A percentile compares a stretch with the other conserved stretches of the same genome.
phyloP scores from a whole-genome alignment of 2,888 invertebrate genomes.

The Glomeris marginata region DNA sequence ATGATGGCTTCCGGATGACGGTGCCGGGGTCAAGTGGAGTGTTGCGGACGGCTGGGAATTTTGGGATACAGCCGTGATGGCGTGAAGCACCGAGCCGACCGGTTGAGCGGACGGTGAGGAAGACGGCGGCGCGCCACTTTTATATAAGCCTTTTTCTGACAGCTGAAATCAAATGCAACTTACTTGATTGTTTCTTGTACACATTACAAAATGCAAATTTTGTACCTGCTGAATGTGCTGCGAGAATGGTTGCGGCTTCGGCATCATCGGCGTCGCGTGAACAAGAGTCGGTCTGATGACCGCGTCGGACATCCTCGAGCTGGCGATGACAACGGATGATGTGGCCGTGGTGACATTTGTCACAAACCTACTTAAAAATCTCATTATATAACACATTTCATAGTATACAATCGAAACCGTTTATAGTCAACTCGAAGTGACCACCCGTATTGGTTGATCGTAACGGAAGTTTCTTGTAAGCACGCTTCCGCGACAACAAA shows the following conservation, averaged over 20 bases:
- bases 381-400: no score
- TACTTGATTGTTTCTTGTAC: no score
- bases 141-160: constrained; percentile 10
- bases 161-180: constrained; percentile 3
- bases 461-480: no score
- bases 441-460: no score
- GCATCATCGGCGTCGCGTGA: neutral
- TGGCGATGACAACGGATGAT: no score
- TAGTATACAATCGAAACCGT: no score
- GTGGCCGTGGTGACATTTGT: no score
- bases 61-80: neutral
- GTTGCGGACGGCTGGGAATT: neutral
- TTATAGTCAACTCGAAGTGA: no score
- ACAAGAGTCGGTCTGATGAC: neutral
- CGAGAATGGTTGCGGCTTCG: constrained; percentile 7
- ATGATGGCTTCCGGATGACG: neutral
- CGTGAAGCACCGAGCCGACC: no score
- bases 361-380: no score
- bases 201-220: neutral
- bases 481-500: no score
- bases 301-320: no score
- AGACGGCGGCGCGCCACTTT: neutral
- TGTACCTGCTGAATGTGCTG: constrained; percentile 5
- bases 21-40: neutral
- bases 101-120: constrained; percentile 1